These are phyloP conservation scores for Darevskia mixta DNA, from an alignment of 2,797 vertebrate genomes.

Conservation along the genomic window DNA sequence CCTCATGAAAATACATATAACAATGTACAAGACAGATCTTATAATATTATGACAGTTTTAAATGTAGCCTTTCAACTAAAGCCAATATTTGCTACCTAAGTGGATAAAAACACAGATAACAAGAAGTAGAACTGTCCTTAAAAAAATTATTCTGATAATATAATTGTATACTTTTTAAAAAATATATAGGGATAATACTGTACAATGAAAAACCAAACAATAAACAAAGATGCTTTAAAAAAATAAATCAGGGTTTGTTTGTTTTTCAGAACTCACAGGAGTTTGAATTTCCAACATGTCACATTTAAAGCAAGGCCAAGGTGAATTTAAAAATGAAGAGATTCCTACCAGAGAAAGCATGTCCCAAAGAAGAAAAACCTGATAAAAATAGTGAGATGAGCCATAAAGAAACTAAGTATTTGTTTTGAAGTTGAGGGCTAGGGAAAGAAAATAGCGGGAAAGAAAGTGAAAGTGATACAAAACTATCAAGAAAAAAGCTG, in stretches of 20 bases:
- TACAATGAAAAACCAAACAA: constrained; percentile 1
- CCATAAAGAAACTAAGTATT: not conserved
- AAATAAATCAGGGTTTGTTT: not conserved
- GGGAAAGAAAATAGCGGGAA: not conserved
- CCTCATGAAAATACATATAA: constrained; percentile 62
- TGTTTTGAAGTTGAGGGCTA: too few relatives aligned
- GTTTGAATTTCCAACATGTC: not conserved
- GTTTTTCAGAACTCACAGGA: not conserved
- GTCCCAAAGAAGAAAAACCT: not conserved
- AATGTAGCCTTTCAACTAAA: constrained; percentile 68
- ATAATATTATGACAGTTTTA: constrained; percentile 69
- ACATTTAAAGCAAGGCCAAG: not conserved
- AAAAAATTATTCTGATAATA: constrained; percentile 41
- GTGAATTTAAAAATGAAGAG: not conserved
- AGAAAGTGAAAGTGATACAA: too few relatives aligned
- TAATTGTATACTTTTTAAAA: constrained; percentile 44
- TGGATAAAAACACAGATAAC: constrained; percentile 55
- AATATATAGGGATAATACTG: constrained; percentile 32
- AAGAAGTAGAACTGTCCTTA: constrained; percentile 45
- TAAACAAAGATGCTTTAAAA: constrained; percentile 16
- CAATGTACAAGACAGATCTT: constrained; percentile 68
- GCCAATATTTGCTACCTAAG: constrained; percentile 57
- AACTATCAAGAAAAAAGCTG: not conserved
- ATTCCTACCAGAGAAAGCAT: not conserved
- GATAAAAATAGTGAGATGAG: not conserved